These are phyloP conservation scores for Aphrophora alni DNA, from an alignment of 2,888 invertebrate genomes.

Conservation along the genomic window DNA sequence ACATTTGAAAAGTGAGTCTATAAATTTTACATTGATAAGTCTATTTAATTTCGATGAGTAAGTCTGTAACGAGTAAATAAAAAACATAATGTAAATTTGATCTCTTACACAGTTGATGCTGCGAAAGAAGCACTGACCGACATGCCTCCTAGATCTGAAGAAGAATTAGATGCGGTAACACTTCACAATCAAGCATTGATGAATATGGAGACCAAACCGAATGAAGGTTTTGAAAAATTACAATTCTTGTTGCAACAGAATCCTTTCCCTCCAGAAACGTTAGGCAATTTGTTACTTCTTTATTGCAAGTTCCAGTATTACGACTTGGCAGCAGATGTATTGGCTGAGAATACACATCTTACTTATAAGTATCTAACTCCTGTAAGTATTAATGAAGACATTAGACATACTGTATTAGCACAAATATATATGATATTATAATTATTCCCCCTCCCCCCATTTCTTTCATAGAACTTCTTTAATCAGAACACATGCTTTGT, in stretches of 20 bases:
- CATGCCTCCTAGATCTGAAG: slow-evolving; percentile 93
- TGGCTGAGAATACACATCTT: slow-evolving; percentile 96
- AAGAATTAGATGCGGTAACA: slow-evolving; percentile 96
- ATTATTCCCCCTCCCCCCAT: too few relatives aligned
- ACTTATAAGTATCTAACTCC: slow-evolving; percentile 90
- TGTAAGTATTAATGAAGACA: too few relatives aligned
- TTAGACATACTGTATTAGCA: too few relatives aligned
- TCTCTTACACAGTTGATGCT: slow-evolving; percentile 67
- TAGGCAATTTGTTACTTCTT: slow-evolving; percentile 90
- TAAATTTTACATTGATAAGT: too few relatives aligned
- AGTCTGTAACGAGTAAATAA: too few relatives aligned
- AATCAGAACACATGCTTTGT: too few relatives aligned
- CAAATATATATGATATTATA: too few relatives aligned
- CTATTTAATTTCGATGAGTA: too few relatives aligned
- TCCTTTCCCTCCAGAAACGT: slow-evolving; percentile 97
- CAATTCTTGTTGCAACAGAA: slow-evolving; percentile 95
- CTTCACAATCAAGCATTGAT: slow-evolving; percentile 95
- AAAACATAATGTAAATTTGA: too few relatives aligned
- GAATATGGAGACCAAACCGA: slow-evolving; percentile 86
- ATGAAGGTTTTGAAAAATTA: slow-evolving; percentile 93
- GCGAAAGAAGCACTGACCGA: slow-evolving; percentile 87
- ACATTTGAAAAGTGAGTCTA: too few relatives aligned
- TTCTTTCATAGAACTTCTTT: too few relatives aligned
- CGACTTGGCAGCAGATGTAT: slow-evolving; percentile 95
- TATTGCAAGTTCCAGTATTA: slow-evolving; percentile 98